Conservation (phyloP, 2,888 invertebrate species). For the Lomographa bimaculata region DNA sequence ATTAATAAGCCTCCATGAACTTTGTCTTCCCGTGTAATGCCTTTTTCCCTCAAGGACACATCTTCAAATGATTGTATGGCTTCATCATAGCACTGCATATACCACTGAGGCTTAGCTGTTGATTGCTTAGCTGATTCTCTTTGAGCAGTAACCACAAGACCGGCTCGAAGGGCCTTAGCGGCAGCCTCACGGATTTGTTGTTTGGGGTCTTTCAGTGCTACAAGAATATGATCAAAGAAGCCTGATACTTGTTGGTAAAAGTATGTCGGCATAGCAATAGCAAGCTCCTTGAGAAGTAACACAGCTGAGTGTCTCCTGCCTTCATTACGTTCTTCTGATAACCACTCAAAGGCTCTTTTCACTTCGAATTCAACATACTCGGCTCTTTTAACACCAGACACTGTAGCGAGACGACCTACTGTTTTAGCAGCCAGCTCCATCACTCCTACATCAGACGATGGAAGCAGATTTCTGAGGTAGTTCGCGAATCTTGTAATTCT, state of each 20-base stretch:
- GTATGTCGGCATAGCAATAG: conserved; percentile 97
- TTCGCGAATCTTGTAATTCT: conserved; percentile 96
- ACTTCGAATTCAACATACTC: conserved; percentile 99
- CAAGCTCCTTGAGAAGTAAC: conserved; percentile 95
- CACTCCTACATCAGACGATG: conserved; percentile 95
- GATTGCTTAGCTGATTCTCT: conserved; percentile 97
- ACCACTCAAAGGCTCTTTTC: conserved; percentile 97
- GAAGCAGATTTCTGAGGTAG: conserved; percentile 94
- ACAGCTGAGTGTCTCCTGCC: conserved; percentile 96
- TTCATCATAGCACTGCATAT: conserved; percentile 96
- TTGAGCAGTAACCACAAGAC: conserved; percentile 96
- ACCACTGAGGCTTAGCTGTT: conserved; percentile 94
- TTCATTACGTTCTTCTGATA: conserved; percentile 95
- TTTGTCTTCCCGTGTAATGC: conserved; percentile 93
- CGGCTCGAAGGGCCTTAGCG: conserved; percentile 96
- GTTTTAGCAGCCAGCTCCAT: conserved; percentile 99
- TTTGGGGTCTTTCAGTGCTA: conserved; percentile 95
- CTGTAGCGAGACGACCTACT: conserved; percentile 95
- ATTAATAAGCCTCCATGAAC: conserved; percentile 96
- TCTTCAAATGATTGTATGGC: conserved; percentile 92
- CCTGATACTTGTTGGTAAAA: conserved; percentile 97
- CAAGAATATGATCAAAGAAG: conserved; percentile 96
- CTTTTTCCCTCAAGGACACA: conserved; percentile 86
- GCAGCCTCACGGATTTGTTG: conserved; percentile 96
- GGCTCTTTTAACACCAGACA: conserved; percentile 96